phyloP scores from a whole-genome alignment of 2,888 invertebrate species.

The Tetrapedia diversipes region DNA sequence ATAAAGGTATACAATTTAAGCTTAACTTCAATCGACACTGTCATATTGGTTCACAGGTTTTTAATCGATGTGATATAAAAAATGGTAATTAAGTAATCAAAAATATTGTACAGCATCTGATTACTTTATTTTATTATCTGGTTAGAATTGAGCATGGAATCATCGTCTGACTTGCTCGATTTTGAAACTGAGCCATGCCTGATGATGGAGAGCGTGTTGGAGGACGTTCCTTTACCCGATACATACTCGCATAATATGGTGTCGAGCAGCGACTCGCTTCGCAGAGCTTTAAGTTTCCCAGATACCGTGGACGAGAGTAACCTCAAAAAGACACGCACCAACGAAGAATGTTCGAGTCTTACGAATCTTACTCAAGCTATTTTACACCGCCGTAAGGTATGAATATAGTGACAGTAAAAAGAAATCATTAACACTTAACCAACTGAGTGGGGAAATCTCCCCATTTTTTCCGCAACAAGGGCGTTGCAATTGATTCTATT shows the following conservation, averaged over 20 bases:
- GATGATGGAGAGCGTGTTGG: conserved; percentile 90
- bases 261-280: conserved; percentile 85
- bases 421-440: neutral
- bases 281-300: conserved; percentile 79
- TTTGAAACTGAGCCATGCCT: conserved; percentile 93
- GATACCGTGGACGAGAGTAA: conserved; percentile 76
- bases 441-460: too few species aligned
- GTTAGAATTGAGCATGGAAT: conserved; percentile 86
- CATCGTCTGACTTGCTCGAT: conserved; percentile 89
- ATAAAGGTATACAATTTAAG: conserved; percentile 74
- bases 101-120: too few species aligned
- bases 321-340: conserved; percentile 69
- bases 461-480: too few species aligned
- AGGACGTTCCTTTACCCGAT: conserved; percentile 87
- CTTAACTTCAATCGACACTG: neutral
- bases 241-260: conserved; percentile 88
- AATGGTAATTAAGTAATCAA: too few species aligned
- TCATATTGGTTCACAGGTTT: too few species aligned
- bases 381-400: conserved; percentile 87
- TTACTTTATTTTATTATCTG: conserved; percentile 15
- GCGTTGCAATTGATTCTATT: too few species aligned
- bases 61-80: too few species aligned
- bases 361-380: conserved; percentile 92
- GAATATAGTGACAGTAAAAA: neutral
- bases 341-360: conserved; percentile 86